Percentiles rank a stretch among this genome's conserved stretches.
phyloP scores from a whole-genome alignment of 2,113 vertebrate genomes.

The Hymenochirus boettgeri region DNA sequence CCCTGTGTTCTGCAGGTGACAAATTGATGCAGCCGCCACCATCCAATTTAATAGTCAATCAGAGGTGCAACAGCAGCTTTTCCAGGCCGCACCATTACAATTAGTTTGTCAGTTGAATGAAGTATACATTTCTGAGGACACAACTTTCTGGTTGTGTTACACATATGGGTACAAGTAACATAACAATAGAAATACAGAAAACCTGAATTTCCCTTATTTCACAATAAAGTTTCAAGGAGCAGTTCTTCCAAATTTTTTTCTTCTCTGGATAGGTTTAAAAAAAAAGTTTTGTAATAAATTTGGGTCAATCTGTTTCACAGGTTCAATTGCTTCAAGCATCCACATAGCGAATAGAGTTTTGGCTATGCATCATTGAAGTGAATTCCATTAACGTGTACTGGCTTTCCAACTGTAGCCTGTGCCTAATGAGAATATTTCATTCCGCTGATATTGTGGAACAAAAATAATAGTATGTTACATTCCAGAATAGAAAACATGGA shows the following conservation, averaged over 20 bases:
- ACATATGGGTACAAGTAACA: no score
- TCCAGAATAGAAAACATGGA: no score
- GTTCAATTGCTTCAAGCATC: slow-evolving; percentile 33
- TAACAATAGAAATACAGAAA: no score
- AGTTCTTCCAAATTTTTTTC: slow-evolving; percentile 42
- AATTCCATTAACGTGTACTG: slow-evolving; percentile 46
- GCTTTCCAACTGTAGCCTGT: slow-evolving; percentile 51
- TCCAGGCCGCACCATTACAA: no score
- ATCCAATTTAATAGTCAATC: no score
- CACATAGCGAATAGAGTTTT: slow-evolving; percentile 33
- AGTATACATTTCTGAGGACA: no score
- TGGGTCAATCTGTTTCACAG: slow-evolving; percentile 37
- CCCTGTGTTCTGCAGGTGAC: no score
- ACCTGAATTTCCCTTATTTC: slow-evolving; percentile 7
- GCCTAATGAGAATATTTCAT: slow-evolving; percentile 44
- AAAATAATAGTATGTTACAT: no score
- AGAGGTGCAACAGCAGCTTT: no score
- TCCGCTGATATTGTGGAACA: slow-evolving; percentile 33
- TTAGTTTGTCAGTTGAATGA: no score
- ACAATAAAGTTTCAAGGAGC: slow-evolving; percentile 42
- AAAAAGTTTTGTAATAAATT: slow-evolving; percentile 48
- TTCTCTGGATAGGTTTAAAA: slow-evolving; percentile 46
- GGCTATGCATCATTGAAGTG: slow-evolving; percentile 33
- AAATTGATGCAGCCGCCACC: no score
- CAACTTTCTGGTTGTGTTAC: no score